A percentile compares a stretch with the other conserved stretches of the same genome.
phyloP scores from a whole-genome alignment of 2,888 invertebrate genomes.

The Netelia fuscicornis region DNA sequence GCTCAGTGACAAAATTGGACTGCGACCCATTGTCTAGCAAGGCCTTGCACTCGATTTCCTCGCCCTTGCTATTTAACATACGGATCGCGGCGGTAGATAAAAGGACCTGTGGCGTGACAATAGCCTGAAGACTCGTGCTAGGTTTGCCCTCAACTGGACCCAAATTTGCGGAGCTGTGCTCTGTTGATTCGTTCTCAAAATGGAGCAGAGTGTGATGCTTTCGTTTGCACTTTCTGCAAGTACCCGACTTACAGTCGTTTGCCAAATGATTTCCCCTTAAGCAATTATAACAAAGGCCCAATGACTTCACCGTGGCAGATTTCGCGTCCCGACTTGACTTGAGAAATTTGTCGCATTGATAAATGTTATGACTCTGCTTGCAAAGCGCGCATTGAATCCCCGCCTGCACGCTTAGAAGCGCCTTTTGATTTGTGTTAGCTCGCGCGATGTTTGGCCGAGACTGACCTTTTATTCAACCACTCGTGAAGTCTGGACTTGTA shows the following conservation, averaged over 20 bases:
- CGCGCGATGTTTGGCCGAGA: background rate
- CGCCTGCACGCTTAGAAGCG: conserved; percentile 1
- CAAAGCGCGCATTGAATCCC: conserved; percentile 28
- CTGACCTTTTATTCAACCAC: background rate
- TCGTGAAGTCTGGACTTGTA: background rate
- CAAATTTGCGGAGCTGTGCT: background rate
- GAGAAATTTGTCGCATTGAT: conserved; percentile 51
- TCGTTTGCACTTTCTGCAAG: conserved; percentile 44
- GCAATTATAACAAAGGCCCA: conserved; percentile 55
- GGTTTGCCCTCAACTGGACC: conserved; percentile 3
- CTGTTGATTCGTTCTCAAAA: background rate
- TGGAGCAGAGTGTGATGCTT: conserved; percentile 55
- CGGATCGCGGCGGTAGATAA: conserved; percentile 13
- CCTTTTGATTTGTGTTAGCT: background rate
- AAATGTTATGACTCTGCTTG: conserved; percentile 34
- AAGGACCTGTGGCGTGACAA: conserved; percentile 20
- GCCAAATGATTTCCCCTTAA: conserved; percentile 35
- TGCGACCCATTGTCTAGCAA: conserved; percentile 49
- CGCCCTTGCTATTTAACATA: background rate
- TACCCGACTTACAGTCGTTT: conserved; percentile 31
- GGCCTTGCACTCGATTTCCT: conserved; percentile 4
- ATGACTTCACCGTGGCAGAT: conserved; percentile 37
- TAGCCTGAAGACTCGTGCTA: conserved; percentile 13
- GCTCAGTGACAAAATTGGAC: conserved; percentile 60
- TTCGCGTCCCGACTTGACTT: conserved; percentile 28